A percentile compares a stretch with the other conserved stretches of the same genome.
These are phyloP conservation scores for Phania funesta DNA, from an alignment of 2,888 invertebrate species.

Conservation along the genomic window DNA sequence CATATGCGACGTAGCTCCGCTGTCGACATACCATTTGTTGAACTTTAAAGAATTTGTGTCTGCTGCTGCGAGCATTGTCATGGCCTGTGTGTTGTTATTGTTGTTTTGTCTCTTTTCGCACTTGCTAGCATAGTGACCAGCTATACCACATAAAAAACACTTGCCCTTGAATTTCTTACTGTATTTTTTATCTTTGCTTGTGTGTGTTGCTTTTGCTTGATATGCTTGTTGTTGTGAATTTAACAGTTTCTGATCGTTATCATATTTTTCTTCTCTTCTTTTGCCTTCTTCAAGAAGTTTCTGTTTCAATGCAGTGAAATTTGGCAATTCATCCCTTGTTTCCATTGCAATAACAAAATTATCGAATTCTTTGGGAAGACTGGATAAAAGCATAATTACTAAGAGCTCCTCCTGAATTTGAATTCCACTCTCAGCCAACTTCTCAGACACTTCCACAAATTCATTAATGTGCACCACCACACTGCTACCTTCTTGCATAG, in stretches of 20 bases:
- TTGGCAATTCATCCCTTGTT: constrained; percentile 39
- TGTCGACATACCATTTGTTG: constrained; percentile 11
- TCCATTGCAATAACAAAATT: constrained; percentile 23
- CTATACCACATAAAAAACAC: neutral
- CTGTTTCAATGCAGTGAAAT: constrained; percentile 11
- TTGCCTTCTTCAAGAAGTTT: constrained; percentile 48
- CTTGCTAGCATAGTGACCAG: no score
- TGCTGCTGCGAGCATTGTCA: neutral
- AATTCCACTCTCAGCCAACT: constrained; percentile 12
- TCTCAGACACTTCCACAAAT: constrained; percentile 16
- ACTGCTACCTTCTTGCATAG: neutral
- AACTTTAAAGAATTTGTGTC: neutral
- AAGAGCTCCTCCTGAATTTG: constrained; percentile 47
- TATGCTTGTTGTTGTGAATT: constrained; percentile 6
- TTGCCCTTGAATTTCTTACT: neutral
- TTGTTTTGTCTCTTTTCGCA: neutral
- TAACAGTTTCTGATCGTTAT: neutral
- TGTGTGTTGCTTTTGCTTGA: no score
- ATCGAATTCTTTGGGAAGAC: constrained; percentile 13
- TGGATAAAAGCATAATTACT: constrained; percentile 21
- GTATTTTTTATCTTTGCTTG: neutral
- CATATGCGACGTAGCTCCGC: no score
- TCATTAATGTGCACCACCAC: constrained; percentile 26
- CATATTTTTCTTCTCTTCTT: constrained; percentile 17
- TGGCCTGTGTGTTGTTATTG: neutral